Evolutionary conservation across 2,113 vertebrate genomes (phyloP).

Genomic region (Phaethornis superciliosus): DNA sequence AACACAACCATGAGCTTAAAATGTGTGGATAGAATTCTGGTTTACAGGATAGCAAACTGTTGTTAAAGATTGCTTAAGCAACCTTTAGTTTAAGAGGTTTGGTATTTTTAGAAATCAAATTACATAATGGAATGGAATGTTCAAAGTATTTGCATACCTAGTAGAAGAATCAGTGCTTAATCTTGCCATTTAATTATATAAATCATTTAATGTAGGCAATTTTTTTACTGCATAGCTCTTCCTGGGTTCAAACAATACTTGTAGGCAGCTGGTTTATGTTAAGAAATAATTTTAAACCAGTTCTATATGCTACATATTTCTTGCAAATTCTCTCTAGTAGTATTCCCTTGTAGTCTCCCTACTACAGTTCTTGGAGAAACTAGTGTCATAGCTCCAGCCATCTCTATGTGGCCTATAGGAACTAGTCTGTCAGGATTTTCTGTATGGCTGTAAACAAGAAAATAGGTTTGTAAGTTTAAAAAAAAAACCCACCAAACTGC

Average conservation of each 20-base stretch:
- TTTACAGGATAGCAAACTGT: background rate
- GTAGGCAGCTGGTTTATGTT: background rate
- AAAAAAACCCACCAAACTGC: background rate
- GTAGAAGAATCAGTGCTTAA: background rate
- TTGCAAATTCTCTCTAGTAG: background rate
- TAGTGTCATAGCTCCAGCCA: too few species aligned
- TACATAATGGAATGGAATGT: background rate
- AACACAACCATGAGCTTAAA: background rate
- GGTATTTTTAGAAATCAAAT: background rate
- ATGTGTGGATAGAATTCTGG: background rate
- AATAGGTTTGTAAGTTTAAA: background rate
- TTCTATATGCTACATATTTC: background rate
- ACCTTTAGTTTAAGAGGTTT: background rate
- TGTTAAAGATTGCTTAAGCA: too few species aligned
- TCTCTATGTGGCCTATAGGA: too few species aligned
- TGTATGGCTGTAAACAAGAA: background rate
- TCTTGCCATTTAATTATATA: background rate
- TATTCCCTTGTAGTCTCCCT: background rate
- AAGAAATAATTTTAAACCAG: background rate
- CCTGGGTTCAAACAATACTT: background rate
- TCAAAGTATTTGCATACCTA: background rate
- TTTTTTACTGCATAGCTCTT: background rate
- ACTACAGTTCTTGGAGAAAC: background rate
- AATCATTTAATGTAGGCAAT: background rate
- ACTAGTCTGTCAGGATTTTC: background rate